Base-by-base conservation (phyloP, 2,888 invertebrate genomes). In the Cistogaster globosa region DNA sequence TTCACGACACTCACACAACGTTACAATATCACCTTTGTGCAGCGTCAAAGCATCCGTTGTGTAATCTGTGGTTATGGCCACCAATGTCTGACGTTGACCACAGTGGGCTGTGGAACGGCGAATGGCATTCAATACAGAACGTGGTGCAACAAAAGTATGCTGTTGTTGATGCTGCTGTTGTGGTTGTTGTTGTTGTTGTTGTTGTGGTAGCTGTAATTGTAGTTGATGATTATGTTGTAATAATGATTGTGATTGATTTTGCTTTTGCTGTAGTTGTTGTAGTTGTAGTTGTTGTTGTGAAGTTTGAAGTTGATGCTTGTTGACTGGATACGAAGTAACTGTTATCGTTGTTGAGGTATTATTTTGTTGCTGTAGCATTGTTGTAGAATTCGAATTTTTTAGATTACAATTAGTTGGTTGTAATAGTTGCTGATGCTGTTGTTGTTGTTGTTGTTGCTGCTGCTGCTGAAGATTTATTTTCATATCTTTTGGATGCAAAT, bases 1-100 rank as follows among this genome's bases (percentile, higher is more conserved):
- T 92, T 92, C 92, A 74, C 91, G 94, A 92, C 87, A 94, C 93
- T 90, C 94, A 67, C 96, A 93, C 86, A 97, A 92, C 53, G 95
- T 94, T 0, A 97, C 96, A 8, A 97, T 96, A 88, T 97, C 96
- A 0, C 96, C 96, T 90, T 95, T 95, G 57, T 93, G 92, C 67
- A 96, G 96, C 53, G 94, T 93, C 78, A 96, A 93, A 87, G 94
- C 94, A 79, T 94, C 93, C 18, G 93, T 94, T 88, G 94, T 92
- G 89, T 95, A 96, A 92, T 96, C 95, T 91, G 94, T 94, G 78
- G 94, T 94, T 87, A 96, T 95, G 60, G 96, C 95, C 85, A 96
- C 93, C 63, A 96, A 93, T 18, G 95, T 96, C 88, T 96, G 96
- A 88, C 95, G 93, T 86, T 94, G 94, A 58, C 91, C 92, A 84